Conservation (phyloP, 2,797 vertebrate species). For the Adrianichthys oophorus region DNA sequence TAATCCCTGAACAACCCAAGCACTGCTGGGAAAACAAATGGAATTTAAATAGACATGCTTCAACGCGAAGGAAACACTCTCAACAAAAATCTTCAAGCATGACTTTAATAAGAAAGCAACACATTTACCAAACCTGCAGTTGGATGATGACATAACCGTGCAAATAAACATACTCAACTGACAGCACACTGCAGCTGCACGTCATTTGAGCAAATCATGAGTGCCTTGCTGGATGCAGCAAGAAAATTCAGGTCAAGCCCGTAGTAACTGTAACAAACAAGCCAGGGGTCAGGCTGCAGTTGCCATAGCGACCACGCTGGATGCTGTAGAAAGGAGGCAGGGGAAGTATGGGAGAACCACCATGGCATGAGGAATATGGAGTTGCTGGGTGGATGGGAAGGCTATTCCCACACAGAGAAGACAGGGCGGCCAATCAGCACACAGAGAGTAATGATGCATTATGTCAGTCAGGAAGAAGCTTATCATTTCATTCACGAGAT, state of each 20-base stretch:
- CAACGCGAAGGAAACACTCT: too few relatives aligned
- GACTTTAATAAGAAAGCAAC: too few relatives aligned
- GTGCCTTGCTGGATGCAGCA: slow-evolving; percentile 37
- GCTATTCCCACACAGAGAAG: slow-evolving; percentile 76
- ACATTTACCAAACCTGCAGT: too few relatives aligned
- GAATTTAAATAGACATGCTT: background rate
- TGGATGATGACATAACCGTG: too few relatives aligned
- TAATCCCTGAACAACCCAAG: slow-evolving; percentile 25
- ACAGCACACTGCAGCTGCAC: slow-evolving; percentile 50
- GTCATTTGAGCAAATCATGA: slow-evolving; percentile 57
- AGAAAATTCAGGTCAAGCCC: slow-evolving; percentile 79
- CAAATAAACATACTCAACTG: slow-evolving; percentile 7
- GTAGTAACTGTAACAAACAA: slow-evolving; percentile 59
- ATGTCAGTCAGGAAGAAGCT: slow-evolving; percentile 57
- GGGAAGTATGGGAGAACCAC: slow-evolving; percentile 65
- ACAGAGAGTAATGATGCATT: slow-evolving; percentile 54
- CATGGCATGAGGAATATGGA: slow-evolving; percentile 71
- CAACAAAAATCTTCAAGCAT: too few relatives aligned
- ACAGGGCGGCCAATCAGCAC: slow-evolving; percentile 70
- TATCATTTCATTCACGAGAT: slow-evolving; percentile 62
- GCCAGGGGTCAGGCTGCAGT: slow-evolving; percentile 73
- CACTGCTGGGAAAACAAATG: background rate
- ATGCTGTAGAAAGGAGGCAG: slow-evolving; percentile 74
- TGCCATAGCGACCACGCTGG: slow-evolving; percentile 73
- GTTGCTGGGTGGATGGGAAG: slow-evolving; percentile 75